These are phyloP conservation scores for Suricata suricatta DNA, from an alignment of 2,113 vertebrate species.

Conservation along the genomic window DNA sequence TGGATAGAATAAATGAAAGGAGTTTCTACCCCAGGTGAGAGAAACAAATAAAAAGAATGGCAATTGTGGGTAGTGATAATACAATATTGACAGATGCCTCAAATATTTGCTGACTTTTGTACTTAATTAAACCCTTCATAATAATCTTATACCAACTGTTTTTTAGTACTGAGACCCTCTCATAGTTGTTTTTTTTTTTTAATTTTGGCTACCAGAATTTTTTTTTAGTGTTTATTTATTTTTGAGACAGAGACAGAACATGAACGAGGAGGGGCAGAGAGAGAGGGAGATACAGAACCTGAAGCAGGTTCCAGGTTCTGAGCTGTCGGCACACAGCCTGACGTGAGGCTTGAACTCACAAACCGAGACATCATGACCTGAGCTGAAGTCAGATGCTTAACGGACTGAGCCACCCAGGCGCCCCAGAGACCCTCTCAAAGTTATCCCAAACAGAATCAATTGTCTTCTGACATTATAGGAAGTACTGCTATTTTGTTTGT, in stretches of 20 bases:
- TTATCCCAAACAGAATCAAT: neutral
- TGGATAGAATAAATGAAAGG: neutral
- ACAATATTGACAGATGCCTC: neutral
- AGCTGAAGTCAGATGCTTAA: no score
- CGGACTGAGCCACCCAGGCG: no score
- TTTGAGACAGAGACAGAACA: no score
- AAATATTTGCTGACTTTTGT: neutral
- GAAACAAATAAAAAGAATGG: neutral
- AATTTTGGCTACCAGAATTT: no score
- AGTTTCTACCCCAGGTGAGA: neutral
- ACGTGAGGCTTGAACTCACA: no score
- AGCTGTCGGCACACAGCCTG: no score
- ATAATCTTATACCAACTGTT: neutral
- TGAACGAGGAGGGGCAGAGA: no score
- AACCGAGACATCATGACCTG: no score
- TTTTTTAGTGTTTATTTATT: no score
- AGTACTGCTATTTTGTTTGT: neutral
- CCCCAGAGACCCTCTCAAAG: neutral
- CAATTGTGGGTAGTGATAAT: neutral
- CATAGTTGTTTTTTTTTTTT: neutral
- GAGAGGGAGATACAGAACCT: no score
- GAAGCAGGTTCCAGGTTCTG: no score
- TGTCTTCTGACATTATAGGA: neutral
- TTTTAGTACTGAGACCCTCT: neutral
- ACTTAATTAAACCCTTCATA: neutral